Percentiles rank a stretch among this genome's conserved stretches.
These are phyloP conservation scores for Hermaeophaga mercurialis DNA, from an alignment of 2,888 invertebrate species.

Conservation along the genomic window DNA sequence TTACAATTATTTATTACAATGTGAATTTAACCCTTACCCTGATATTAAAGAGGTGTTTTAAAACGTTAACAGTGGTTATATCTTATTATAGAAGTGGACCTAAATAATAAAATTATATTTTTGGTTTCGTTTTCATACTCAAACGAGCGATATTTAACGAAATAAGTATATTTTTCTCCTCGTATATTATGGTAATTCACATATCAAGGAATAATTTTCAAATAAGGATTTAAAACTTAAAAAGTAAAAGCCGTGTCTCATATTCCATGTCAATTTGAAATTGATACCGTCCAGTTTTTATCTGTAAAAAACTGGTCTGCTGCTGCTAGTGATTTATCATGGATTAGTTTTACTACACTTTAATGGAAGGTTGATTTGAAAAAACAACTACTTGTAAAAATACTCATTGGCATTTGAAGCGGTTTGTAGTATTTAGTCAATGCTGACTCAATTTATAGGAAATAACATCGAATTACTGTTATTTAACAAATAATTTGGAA, in stretches of 20 bases:
- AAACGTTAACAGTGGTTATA: too few species aligned
- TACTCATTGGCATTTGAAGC: not conserved
- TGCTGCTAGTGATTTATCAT: constrained; percentile 9
- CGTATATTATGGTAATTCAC: not conserved
- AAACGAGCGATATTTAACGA: too few species aligned
- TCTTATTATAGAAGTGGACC: too few species aligned
- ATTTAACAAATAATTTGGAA: too few species aligned
- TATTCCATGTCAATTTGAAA: constrained; percentile 12
- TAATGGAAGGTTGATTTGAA: constrained; percentile 13
- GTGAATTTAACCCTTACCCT: too few species aligned
- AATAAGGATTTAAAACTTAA: not conserved
- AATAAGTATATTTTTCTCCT: too few species aligned
- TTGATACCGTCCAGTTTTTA: constrained; percentile 13
- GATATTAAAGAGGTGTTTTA: too few species aligned
- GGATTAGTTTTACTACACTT: constrained; percentile 14
- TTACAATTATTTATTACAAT: too few species aligned
- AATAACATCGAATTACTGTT: too few species aligned
- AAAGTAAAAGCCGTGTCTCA: constrained; percentile 2
- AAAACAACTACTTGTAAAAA: constrained; percentile 1
- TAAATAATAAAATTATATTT: too few species aligned
- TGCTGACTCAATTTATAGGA: not conserved
- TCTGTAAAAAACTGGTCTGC: constrained; percentile 6
- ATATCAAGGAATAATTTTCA: not conserved
- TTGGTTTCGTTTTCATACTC: too few species aligned
- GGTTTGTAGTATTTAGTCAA: not conserved